Percentiles rank a stretch among this genome's conserved stretches.
phyloP scores from a whole-genome alignment of 1,140 invertebrate genomes.

The Diabrotica virgifera region DNA sequence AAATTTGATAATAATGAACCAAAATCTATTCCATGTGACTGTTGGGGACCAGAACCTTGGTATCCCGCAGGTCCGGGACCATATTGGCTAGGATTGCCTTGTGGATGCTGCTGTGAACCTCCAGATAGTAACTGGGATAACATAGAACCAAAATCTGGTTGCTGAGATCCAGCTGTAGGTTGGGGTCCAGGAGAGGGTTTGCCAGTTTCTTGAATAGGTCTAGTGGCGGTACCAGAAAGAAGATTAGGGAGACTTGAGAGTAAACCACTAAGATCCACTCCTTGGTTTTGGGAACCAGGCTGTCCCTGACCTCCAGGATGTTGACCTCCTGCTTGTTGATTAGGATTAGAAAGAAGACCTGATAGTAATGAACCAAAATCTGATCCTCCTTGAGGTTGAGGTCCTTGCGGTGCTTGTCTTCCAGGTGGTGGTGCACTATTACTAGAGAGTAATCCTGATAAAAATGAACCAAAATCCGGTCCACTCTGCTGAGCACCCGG shows the following conservation, averaged over 20 bases:
- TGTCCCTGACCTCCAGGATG: neutral
- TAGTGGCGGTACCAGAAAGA: slow-evolving; percentile 13
- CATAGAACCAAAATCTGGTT: slow-evolving; percentile 3
- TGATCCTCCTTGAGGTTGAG: neutral
- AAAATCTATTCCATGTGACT: slow-evolving; percentile 12
- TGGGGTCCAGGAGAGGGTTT: neutral
- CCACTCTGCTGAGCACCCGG: slow-evolving; percentile 2
- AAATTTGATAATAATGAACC: slow-evolving; percentile 21
- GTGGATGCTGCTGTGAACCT: slow-evolving; percentile 1
- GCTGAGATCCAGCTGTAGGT: neutral
- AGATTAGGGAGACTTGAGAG: neutral
- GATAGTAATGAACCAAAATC: slow-evolving; percentile 4
- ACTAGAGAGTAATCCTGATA: slow-evolving; percentile 25
- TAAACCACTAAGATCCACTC: slow-evolving; percentile 4
- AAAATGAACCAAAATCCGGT: slow-evolving; percentile 19
- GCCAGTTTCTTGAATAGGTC: slow-evolving; percentile 26
- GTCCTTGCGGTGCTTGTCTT: slow-evolving; percentile 1
- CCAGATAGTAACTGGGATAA: slow-evolving; percentile 1
- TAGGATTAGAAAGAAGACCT: neutral
- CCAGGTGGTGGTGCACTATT: neutral
- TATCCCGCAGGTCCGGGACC: neutral
- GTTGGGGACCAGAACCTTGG: slow-evolving; percentile 6
- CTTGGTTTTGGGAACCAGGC: neutral
- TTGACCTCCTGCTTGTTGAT: neutral
- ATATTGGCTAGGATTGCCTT: neutral